Evolutionary conservation across 2,797 vertebrate species (phyloP).

Genomic region (Parauchenoglanis ngamensis): DNA sequence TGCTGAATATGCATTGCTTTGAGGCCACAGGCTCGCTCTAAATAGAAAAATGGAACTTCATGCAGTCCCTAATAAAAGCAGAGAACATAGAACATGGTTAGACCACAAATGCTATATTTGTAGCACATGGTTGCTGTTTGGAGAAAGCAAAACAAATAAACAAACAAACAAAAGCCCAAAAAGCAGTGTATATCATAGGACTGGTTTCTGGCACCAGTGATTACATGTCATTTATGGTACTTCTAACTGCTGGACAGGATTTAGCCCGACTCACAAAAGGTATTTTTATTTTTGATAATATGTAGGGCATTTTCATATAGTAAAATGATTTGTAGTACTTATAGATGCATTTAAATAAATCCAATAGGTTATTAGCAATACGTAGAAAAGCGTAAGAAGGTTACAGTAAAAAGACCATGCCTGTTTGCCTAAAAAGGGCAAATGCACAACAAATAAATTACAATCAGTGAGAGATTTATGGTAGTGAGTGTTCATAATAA

Average conservation of each 20-base stretch:
- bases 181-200: neutral
- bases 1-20: constrained; percentile 4
- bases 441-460: neutral
- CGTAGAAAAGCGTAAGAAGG: neutral
- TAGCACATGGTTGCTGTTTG: neutral
- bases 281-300: neutral
- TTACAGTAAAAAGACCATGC: neutral
- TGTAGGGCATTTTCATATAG: neutral
- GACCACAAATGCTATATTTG: constrained; percentile 30
- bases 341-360: neutral
- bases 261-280: neutral
- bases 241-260: neutral
- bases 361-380: neutral
- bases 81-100: constrained; percentile 30
- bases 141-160: neutral
- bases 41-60: constrained; percentile 14
- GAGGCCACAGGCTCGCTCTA: neutral
- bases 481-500: neutral
- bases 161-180: neutral
- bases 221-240: neutral
- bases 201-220: neutral
- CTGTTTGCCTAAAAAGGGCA: neutral
- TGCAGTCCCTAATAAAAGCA: constrained; percentile 33
- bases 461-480: neutral
- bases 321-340: neutral